A percentile compares a stretch with the other conserved stretches of the same genome.
Conservation (phyloP, 2,113 vertebrate genomes). For the Penelope pileata region DNA sequence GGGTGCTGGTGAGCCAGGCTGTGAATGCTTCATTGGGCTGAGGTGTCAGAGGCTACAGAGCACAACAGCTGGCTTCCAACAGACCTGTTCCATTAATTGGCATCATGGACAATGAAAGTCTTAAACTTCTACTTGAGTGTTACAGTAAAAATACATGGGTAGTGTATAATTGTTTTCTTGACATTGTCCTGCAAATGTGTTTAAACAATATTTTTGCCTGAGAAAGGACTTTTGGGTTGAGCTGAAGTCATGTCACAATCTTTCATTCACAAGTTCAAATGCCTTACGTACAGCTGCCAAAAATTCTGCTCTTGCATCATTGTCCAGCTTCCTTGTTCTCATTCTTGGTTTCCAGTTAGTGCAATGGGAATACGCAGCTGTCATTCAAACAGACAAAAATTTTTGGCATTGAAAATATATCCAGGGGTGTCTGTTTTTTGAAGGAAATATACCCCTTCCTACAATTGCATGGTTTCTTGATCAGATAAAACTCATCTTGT, state of each 20-base stretch:
- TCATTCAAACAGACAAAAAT: slow-evolving; percentile 70
- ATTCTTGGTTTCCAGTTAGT: neutral
- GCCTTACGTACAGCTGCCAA: neutral
- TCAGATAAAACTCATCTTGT: slow-evolving; percentile 74
- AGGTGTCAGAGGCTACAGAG: neutral
- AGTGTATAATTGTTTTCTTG: neutral
- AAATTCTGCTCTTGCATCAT: neutral
- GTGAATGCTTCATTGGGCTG: neutral
- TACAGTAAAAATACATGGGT: neutral
- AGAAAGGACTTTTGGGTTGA: neutral
- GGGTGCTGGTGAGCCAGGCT: neutral
- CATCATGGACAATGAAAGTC: neutral
- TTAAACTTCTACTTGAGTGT: neutral
- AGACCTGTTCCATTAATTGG: neutral
- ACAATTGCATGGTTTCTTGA: slow-evolving; percentile 63
- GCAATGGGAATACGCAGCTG: slow-evolving; percentile 11
- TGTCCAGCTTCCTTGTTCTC: neutral
- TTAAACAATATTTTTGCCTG: neutral
- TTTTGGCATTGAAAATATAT: slow-evolving; percentile 57
- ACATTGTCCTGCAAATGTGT: neutral
- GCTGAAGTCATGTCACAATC: neutral
- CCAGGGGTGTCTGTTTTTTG: slow-evolving; percentile 42
- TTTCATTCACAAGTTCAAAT: slow-evolving; percentile 47
- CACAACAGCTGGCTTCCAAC: neutral
- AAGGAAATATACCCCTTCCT: slow-evolving; percentile 66